Base-by-base conservation (phyloP, 2,888 invertebrate species). In the Pollenia labialis region DNA sequence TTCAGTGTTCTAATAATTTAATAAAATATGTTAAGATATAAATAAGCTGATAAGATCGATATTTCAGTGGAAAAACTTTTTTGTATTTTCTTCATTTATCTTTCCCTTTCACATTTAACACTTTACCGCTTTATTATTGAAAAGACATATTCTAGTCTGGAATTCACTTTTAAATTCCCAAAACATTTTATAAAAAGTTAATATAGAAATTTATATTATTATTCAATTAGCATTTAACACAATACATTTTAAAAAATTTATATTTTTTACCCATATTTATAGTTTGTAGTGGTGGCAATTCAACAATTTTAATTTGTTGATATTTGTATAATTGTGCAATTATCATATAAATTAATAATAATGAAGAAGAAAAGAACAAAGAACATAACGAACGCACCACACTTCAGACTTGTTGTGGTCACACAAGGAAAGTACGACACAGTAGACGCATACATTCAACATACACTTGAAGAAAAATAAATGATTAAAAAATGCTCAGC, bases 331-430 rank as follows among this genome's bases (percentile, higher is more conserved):
- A 82, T 66, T 32, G 58, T 60, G 50, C 68, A 69, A 82, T 82
- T 82, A 82, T 69, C 82, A 82, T 82, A 69, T 52, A 82, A 82
- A 82, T 82, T 75, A 75, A 44, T 64, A 14, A n/a, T 76, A 81
- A 74, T 66, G 66, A 66, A 64, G 46, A 40, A 72, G 18, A n/a
- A 44, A 62, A 46, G 42, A 42, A 62, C 23, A 9, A 72, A 62
- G 18, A 50, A 62, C 71, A 9, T 11, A 32, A 74, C 23, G 52
- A 32, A 74, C 23, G 52, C 52, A 48, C n/a, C 32, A 58, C 11
- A 32, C 23, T 48, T 72, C n/a, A 60, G 56, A 56, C 44, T 58
- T 23, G 12, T 48, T 46, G 10, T 58, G n/a, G 32, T 60, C 11
- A 60, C 10, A 42, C 10, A 11, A 32, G 44, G 10, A 14, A 42